These are phyloP conservation scores for Trididemnum nubilum DNA, from an alignment of 23 tunicate species.

Conservation along the genomic window DNA sequence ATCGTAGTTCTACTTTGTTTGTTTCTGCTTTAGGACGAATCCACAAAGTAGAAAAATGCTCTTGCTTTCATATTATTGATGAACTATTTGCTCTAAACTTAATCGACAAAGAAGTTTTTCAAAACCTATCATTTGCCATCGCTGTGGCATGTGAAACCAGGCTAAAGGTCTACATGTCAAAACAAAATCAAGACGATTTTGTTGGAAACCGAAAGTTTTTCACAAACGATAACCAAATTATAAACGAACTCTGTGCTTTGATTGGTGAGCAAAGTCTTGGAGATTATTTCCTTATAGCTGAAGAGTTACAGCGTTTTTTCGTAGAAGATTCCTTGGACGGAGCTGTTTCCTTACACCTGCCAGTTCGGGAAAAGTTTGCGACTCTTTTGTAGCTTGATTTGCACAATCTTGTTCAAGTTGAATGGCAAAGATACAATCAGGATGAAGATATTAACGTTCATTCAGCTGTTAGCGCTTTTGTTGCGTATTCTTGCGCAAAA, in stretches of 20 bases:
- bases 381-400: background rate
- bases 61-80: constrained; percentile 11
- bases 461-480: too few species aligned
- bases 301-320: background rate
- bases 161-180: constrained; percentile 28
- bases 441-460: too few species aligned
- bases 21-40: constrained; percentile 11
- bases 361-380: background rate
- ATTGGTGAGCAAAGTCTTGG: constrained; percentile 25
- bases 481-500: too few species aligned
- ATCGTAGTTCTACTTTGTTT: constrained; percentile 28
- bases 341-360: too few species aligned
- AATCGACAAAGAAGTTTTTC: background rate
- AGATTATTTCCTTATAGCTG: constrained; percentile 6
- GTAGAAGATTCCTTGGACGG: background rate
- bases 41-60: background rate
- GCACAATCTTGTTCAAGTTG: background rate
- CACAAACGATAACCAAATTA: background rate
- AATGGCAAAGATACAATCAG: background rate
- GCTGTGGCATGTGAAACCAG: constrained; percentile 36
- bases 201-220: background rate
- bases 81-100: background rate
- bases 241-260: background rate
- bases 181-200: constrained; percentile 18
- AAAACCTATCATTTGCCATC: background rate